phyloP scores from a whole-genome alignment of 2,888 invertebrate genomes.

The Stenichneumon culpator region DNA sequence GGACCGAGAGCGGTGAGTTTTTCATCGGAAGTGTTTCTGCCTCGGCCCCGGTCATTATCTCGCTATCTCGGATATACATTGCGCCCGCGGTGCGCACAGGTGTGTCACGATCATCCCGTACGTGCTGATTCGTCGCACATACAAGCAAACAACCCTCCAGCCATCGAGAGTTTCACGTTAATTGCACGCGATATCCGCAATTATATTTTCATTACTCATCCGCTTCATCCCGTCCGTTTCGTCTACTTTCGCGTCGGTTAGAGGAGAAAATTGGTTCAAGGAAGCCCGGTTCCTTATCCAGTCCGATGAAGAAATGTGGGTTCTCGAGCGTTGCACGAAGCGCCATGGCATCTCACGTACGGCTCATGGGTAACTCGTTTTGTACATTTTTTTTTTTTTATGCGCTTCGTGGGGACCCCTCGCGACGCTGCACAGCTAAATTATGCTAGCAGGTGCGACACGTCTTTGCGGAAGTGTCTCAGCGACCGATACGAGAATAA shows the following conservation, averaged over 20 bases:
- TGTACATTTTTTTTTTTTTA: constrained; percentile 35
- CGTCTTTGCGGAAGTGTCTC: background rate
- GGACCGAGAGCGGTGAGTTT: constrained; percentile 63
- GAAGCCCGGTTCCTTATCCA: constrained; percentile 67
- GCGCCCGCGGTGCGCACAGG: constrained; percentile 67
- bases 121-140: constrained; percentile 30
- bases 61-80: constrained; percentile 28
- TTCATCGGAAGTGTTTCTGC: constrained; percentile 34
- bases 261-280: constrained; percentile 64
- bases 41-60: constrained; percentile 49
- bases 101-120: constrained; percentile 66
- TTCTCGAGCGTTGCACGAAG: constrained; percentile 60
- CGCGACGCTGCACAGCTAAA: constrained; percentile 14
- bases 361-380: constrained; percentile 60
- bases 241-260: constrained; percentile 23
- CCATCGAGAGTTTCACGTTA: constrained; percentile 22
- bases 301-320: constrained; percentile 64
- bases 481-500: background rate
- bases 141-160: constrained; percentile 46
- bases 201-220: background rate
- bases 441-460: constrained; percentile 51
- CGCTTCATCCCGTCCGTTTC: background rate
- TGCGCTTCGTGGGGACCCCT: background rate
- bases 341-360: constrained; percentile 69
- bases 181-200: constrained; percentile 3